These are phyloP conservation scores for Hyposoter didymator DNA, from an alignment of 2,888 invertebrate species.

Conservation along the genomic window DNA sequence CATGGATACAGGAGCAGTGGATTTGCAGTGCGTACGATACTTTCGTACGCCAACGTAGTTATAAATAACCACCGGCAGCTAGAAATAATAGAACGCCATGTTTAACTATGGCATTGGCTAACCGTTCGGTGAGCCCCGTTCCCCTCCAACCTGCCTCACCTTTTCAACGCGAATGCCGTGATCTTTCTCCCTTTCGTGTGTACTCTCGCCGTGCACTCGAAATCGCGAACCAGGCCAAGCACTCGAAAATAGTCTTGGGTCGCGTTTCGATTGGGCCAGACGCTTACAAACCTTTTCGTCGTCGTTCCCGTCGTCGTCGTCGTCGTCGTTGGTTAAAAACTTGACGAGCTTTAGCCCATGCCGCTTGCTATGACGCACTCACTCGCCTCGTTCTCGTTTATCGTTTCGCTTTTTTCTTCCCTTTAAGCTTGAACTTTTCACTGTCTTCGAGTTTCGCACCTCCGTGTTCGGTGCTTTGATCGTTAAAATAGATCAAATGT, in stretches of 20 bases:
- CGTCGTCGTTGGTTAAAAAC: slow-evolving; percentile 40
- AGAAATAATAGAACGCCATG: slow-evolving; percentile 71
- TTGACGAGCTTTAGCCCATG: slow-evolving; percentile 37
- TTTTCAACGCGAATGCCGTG: slow-evolving; percentile 32
- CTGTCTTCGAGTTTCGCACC: slow-evolving; percentile 4
- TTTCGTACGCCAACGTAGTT: slow-evolving; percentile 53
- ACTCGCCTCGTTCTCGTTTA: slow-evolving; percentile 49
- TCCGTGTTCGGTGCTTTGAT: slow-evolving; percentile 11
- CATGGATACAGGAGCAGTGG: not conserved
- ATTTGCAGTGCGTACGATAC: not conserved
- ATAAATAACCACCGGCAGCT: slow-evolving; percentile 69
- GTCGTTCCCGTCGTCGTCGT: slow-evolving; percentile 43
- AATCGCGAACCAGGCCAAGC: slow-evolving; percentile 76
- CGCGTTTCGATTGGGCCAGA: slow-evolving; percentile 71
- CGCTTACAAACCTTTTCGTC: slow-evolving; percentile 69
- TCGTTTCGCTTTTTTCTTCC: slow-evolving; percentile 25
- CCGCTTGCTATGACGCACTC: slow-evolving; percentile 52
- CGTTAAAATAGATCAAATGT: not conserved
- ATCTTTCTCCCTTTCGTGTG: slow-evolving; percentile 42
- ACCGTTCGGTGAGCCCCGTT: slow-evolving; percentile 61
- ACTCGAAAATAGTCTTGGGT: slow-evolving; percentile 77
- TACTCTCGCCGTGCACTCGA: slow-evolving; percentile 58
- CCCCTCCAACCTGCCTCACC: slow-evolving; percentile 15
- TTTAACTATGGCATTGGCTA: slow-evolving; percentile 61
- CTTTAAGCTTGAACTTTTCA: slow-evolving; percentile 3